Base-by-base conservation (phyloP, 2,888 invertebrate genomes). In the Andrena marginata region DNA sequence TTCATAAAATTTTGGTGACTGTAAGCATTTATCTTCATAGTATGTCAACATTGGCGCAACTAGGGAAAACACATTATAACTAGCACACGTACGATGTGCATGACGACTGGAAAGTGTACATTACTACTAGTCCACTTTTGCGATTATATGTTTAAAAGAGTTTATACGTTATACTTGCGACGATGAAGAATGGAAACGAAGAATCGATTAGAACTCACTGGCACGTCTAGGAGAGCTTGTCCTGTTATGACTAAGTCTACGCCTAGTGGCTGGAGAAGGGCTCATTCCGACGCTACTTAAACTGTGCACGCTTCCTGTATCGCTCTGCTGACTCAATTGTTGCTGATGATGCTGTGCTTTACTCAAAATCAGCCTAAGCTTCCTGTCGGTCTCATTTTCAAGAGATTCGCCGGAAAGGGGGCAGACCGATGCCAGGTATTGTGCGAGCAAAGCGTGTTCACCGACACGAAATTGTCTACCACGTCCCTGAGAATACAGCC, bases 401-500 rank as follows among this genome's bases (percentile, higher is more conserved):
- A 97, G 93, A 0, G 96, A 96, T 93, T 97, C 97, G 7, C 97
- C 97, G n/a, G 97, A 97, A 85, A 97, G 95, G 0, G 98, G 98
- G 92, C 98, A 98, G 2, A 97, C 97, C 23, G 96, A 96, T 1
- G 97, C 96, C 65, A 99, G 95, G 94, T 99, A 99, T 87, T 97
- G 97, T 68, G 97, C 96, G 62, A 98, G 94, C 78, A 97, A 96
- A 16, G 96, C 95, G 89, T 99, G 98, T 92, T 98, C 98, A 0
- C 98, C 98, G 20, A 97, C 95, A 75, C 97, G 96, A 95, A 97
- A 98, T 93, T 98, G 97, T 80, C 98, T 96, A 0, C 98, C 99
- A 90, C 97, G 96, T 63, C 99, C 99, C 95, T 99, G 99, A 85
- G 98, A 98, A 94, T 98, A 98, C 77, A 99, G 95, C 99, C 99